Base-by-base conservation (phyloP, 2,888 invertebrate species). In the Xylota segnis region DNA sequence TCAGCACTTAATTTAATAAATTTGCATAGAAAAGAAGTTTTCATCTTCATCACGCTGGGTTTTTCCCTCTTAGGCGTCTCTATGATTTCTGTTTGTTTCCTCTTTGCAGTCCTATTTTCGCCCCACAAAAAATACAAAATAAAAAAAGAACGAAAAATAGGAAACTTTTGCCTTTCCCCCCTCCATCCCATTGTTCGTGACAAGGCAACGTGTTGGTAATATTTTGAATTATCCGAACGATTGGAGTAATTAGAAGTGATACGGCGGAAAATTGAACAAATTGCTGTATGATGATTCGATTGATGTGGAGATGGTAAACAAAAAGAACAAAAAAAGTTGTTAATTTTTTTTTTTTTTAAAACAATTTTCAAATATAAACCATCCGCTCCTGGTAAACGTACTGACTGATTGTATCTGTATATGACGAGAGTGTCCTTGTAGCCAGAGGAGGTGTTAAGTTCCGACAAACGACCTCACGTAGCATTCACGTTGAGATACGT, bases 1-100 rank as follows among this genome's bases (percentile, higher is more conserved):
- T 75, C 84, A 84, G 84, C 79, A 84, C 84, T 84, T 84, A 75
- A 79, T 84, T 84, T 75, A 71, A 84, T 79, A 84, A 79, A 84
- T 84, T 84, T 84, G 81, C 84, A 84, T 84, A 84, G 81, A 84
- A 84, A 56, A 71, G 54, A 84, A 84, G 74, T 79, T 75, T 70
- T 68, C 74, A 58, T 74, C 74, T 74, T 43, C 52, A 70, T 65
- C 65, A 50, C 18, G 34, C 58, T 52, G 56, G 10, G 27, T 47
- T 14, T n/a, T 54, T 29, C 40, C 43, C n/a, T 12, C 59, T 43
- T 23, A 45, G n/a, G n/a, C 29, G 27, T 14, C 29, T 29, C 47
- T 61, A 23, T 47, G 43, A 5, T 59, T 45, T 34, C 50, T 58
- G 37, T 40, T 71, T 63, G 32, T 52, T 50, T 45, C 32, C 59